A percentile compares a stretch with the other conserved stretches of the same genome.
These are phyloP conservation scores for Agraylea sexmaculata DNA, from an alignment of 1,140 invertebrate species.

Conservation along the genomic window DNA sequence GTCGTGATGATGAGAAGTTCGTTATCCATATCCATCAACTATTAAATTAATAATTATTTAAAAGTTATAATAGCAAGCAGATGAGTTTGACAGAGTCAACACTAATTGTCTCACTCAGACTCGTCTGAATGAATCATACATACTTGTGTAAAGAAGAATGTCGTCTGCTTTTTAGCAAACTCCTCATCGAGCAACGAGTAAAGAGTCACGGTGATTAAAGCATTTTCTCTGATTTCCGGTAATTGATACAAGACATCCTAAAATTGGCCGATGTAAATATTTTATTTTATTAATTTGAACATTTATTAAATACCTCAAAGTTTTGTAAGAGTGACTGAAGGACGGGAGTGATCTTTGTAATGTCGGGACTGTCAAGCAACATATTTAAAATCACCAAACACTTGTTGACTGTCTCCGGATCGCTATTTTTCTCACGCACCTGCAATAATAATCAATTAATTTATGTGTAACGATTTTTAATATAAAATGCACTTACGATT, in stretches of 20 bases:
- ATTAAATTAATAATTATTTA: not conserved
- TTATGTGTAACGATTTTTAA: constrained; percentile 1
- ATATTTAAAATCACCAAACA: constrained; percentile 36
- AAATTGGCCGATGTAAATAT: constrained; percentile 6
- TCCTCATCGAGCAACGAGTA: constrained; percentile 37
- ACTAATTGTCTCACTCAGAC: no score
- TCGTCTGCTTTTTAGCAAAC: constrained; percentile 34
- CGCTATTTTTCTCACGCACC: constrained; percentile 28
- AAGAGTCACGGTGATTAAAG: constrained; percentile 34
- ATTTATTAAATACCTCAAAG: constrained; percentile 27
- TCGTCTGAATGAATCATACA: constrained; percentile 18
- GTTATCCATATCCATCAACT: constrained; percentile 21
- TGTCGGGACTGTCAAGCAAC: constrained; percentile 32
- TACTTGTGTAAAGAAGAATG: constrained; percentile 39
- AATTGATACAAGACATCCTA: constrained; percentile 32
- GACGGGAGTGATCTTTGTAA: constrained; percentile 31
- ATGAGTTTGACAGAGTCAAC: no score
- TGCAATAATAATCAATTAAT: constrained; percentile 6
- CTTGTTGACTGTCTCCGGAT: constrained; percentile 31
- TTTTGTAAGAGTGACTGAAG: constrained; percentile 34
- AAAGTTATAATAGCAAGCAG: no score
- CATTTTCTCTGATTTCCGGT: constrained; percentile 30
- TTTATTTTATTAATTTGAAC: not conserved
- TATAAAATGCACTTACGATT: constrained; percentile 23
- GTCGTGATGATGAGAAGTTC: constrained; percentile 28